A percentile compares a stretch with the other conserved stretches of the same genome.
Evolutionary conservation across 2,797 vertebrate species (phyloP).

Genomic region (Brotula barbata): DNA sequence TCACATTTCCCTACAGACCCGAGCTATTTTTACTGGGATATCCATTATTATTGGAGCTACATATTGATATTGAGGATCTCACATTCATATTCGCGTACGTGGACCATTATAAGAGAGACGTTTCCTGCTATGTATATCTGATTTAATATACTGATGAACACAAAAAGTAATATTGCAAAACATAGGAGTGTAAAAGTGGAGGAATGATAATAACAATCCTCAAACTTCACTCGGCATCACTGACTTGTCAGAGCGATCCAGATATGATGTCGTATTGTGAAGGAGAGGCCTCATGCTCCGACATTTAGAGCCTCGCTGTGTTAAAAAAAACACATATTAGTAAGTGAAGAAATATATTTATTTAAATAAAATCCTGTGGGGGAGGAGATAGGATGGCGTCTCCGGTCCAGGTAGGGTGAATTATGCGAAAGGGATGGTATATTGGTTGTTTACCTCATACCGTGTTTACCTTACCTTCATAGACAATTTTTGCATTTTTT

Average conservation of each 20-base stretch:
- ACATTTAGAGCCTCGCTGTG: neutral
- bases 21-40: constrained; percentile 10
- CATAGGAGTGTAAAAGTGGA: neutral
- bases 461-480: neutral
- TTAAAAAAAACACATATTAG: neutral
- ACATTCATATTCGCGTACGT: too few species aligned
- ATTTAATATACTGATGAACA: too few species aligned
- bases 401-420: neutral
- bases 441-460: neutral
- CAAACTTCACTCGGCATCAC: neutral
- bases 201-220: neutral
- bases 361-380: neutral
- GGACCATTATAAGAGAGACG: too few species aligned
- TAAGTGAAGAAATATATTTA: too few species aligned
- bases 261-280: too few species aligned
- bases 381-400: too few species aligned
- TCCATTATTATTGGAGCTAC: constrained; percentile 16
- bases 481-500: neutral
- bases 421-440: neutral
- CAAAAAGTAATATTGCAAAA: neutral
- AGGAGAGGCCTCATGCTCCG: too few species aligned
- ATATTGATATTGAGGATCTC: too few species aligned
- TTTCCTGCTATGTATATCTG: too few species aligned
- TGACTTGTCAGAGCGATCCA: too few species aligned
- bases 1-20: constrained; percentile 35